Base-by-base conservation (phyloP, 2,797 vertebrate species). In the Neosilurus hyrtlii region DNA sequence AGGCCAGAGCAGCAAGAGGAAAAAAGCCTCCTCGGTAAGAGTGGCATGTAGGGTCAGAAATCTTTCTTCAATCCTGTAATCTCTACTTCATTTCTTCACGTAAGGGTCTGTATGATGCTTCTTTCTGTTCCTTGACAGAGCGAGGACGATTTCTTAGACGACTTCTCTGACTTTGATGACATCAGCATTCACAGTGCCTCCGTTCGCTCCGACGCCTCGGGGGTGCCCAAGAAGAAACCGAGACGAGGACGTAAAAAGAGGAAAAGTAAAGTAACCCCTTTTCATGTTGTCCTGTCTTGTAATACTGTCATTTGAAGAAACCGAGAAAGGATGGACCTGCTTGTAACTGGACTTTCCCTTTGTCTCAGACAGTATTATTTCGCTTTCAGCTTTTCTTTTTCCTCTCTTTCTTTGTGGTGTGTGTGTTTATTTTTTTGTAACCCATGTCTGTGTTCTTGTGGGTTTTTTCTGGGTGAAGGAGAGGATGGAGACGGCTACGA, bases 401-500 rank as follows among this genome's bases (percentile, higher is more conserved):
- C 11, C 22, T 24, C 37, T 18, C 30, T 30, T 30, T 30, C 30
- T 22, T 5, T 5, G 43, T 43, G 43, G 43, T 43, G 4, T 3
- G 4, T 43, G 43, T 43, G 52, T 65, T 51, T 43, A 5, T 43
- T 43, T 43, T 43, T 43, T 43, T 4, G 43, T 43, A 43, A 43
- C 8, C 15, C 9, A 30, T 80, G 51, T 68, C 57, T 57, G 3
- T 57, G 11, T n/a, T 67, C 30, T 79, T 37, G 72, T 8, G 72
- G 8, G 66, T 43, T 79, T 22, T 51, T 22, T 49, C 71, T 63
- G 79, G 56, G n/a, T 89, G 49, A 91, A 98, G 98, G 92, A 4
- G 97, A 98, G 72, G 97, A 99, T 0, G 97, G 97, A 0, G 98
- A 99, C 0, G 98, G 98, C 3, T 99, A 99, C 0, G 98, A 99